Percentiles rank a stretch among this genome's conserved stretches.
These are phyloP conservation scores for Nematolebias whitei DNA, from an alignment of 2,113 vertebrate genomes.

Conservation along the genomic window DNA sequence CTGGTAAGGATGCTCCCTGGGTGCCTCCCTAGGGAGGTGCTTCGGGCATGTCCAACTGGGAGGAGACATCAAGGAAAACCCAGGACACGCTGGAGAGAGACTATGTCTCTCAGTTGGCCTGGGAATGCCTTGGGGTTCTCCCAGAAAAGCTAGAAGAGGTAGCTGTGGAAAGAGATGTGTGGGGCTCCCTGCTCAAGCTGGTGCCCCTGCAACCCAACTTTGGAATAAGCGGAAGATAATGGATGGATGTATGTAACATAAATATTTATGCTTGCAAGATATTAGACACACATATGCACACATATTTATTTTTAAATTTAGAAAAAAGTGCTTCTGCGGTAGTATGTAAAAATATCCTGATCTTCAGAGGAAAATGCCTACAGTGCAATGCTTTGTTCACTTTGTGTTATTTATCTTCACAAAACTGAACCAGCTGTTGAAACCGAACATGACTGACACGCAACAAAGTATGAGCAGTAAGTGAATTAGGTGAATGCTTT, in stretches of 20 bases:
- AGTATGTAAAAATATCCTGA: slow-evolving; percentile 61
- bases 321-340: slow-evolving; percentile 50
- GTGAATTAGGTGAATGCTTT: slow-evolving; percentile 47
- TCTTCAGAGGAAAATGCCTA: slow-evolving; percentile 47
- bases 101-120: no score
- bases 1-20: no score
- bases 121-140: no score
- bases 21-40: no score
- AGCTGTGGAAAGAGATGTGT: no score
- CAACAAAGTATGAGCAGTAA: slow-evolving; percentile 19
- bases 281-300: background rate
- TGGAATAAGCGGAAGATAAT: no score
- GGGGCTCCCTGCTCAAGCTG: no score
- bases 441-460: slow-evolving; percentile 42
- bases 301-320: slow-evolving; percentile 40
- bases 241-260: background rate
- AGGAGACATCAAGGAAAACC: no score
- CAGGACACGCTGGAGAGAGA: no score
- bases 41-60: no score
- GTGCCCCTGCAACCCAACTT: no score
- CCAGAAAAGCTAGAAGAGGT: no score
- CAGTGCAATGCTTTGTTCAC: slow-evolving; percentile 38
- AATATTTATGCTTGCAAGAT: background rate
- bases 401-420: slow-evolving; percentile 41
- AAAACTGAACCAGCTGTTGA: slow-evolving; percentile 45